A percentile compares a stretch with the other conserved stretches of the same genome.
Evolutionary conservation across 2,888 invertebrate species (phyloP).

Genomic region (Drosophila infuscata): DNA sequence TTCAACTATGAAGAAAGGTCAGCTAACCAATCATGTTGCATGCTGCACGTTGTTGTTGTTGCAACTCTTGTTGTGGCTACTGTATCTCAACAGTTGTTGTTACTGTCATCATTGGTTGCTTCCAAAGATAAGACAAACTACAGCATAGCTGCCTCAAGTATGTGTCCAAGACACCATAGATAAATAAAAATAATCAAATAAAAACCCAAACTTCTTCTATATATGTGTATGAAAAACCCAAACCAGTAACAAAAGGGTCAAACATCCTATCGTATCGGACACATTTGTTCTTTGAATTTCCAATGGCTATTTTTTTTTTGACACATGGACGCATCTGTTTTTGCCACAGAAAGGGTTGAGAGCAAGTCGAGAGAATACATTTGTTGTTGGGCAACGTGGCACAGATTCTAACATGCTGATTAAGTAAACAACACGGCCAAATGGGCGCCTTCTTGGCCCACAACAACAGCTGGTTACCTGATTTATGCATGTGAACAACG

Average conservation of each 20-base stretch:
- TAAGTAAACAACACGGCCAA: constrained; percentile 49
- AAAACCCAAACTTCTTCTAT: constrained; percentile 25
- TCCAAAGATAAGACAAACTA: constrained; percentile 54
- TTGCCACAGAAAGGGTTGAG: constrained; percentile 5
- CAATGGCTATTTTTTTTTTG: constrained; percentile 8
- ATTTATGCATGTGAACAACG: constrained; percentile 62
- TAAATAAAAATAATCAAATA: constrained; percentile 31
- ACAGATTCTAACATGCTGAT: constrained; percentile 41
- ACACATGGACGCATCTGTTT: constrained; percentile 54
- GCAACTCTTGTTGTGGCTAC: constrained; percentile 30
- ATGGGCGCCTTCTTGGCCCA: constrained; percentile 45
- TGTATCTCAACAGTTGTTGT: constrained; percentile 31
- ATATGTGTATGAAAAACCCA: constrained; percentile 19
- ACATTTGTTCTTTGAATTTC: constrained; percentile 24
- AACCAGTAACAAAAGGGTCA: constrained; percentile 56
- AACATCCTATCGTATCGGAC: constrained; percentile 20
- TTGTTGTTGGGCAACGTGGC: constrained; percentile 47
- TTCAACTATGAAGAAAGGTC: constrained; percentile 78
- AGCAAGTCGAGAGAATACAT: constrained; percentile 21
- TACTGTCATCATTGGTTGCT: constrained; percentile 25
- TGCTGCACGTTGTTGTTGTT: constrained; percentile 8
- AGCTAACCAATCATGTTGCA: constrained; percentile 48
- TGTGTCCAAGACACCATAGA: constrained; percentile 38
- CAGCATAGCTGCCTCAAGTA: constrained; percentile 14
- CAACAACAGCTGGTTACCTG: constrained; percentile 72